These are phyloP conservation scores for Pongo pygmaeus DNA, from an alignment of 2,113 vertebrate species.

Conservation along the genomic window DNA sequence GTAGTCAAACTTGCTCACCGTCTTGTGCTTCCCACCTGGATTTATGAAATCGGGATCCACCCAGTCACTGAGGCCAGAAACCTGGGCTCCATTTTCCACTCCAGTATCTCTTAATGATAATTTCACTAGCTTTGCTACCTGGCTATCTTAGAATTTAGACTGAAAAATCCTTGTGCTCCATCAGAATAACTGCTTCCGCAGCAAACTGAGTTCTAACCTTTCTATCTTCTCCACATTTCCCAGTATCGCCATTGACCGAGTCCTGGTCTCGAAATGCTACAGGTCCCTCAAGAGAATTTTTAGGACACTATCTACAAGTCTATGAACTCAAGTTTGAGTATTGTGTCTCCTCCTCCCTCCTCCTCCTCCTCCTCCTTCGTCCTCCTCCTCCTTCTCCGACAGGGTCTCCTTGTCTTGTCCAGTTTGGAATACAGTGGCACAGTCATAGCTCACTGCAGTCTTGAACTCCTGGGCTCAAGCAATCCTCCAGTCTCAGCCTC, in stretches of 20 bases:
- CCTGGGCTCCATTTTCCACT: neutral
- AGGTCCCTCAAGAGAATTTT: neutral
- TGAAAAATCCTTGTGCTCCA: neutral
- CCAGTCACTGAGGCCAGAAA: neutral
- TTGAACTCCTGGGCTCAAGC: too few relatives aligned
- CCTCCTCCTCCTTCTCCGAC: neutral
- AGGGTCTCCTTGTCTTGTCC: too few relatives aligned
- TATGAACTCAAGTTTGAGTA: neutral
- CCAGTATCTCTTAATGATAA: neutral
- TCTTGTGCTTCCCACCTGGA: neutral
- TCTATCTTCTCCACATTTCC: neutral
- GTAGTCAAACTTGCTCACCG: conserved; percentile 9
- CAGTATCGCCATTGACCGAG: neutral
- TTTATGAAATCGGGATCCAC: neutral
- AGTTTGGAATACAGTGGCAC: too few relatives aligned
- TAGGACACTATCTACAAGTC: neutral
- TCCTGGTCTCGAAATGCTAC: neutral
- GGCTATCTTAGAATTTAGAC: neutral
- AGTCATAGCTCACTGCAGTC: too few relatives aligned
- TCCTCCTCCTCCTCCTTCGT: neutral
- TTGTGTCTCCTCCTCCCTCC: neutral
- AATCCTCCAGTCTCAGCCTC: too few relatives aligned
- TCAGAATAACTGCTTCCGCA: neutral
- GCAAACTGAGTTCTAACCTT: neutral
- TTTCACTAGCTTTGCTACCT: neutral